Evolutionary conservation across 2,888 invertebrate species (phyloP), one percentile per base, ranked within the genome.

Genomic region (Megastigmus dorsalis): DNA sequence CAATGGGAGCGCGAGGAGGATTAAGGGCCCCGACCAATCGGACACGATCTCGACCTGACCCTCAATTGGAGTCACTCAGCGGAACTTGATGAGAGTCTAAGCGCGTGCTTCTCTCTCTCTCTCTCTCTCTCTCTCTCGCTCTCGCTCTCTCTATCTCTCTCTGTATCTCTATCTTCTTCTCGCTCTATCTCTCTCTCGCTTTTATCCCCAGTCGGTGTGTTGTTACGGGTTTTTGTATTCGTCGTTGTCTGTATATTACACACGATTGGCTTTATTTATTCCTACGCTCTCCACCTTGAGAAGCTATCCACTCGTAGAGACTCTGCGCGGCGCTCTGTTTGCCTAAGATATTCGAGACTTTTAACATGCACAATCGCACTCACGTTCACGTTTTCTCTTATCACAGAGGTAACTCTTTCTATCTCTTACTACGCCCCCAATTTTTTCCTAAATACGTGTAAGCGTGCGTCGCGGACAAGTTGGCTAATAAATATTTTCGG

Each of bases 11-110:
- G 20, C 65, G 38, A 2, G 13, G 76, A 78, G 80, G 82, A 84
- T 86, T 85, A 86, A 86, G 81, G 82, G 82, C 81, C n/a, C 81
- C 82, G 80, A 76, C 86, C 86, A 86, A 86, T 86, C 75, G 79
- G 4, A 13, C 79, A 78, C 78, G 60, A 18, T 33, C 41, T 55
- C 57, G 43, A 68, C 52, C 70, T 74, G 75, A 74, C 80, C 82
- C 80, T 84, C 86, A 86, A 86, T 86, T 86, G 83, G 79, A 81
- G 78, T 80, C 84, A 85, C 83, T 85, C 84, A 84, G 80, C 77
- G 77, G n/a, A 38, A 45, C 55, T 67, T 67, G 68, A 68, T 59
- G 59, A 63, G 79, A 79, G 81, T n/a, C 79, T 76, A 82, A 76
- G 78, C 78, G 79, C 78, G 77, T 70, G 79, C 38, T 28, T 26